Evolutionary conservation across 23 tunicate species (phyloP).

Genomic region (Oikopleura vanhoeffeni): DNA sequence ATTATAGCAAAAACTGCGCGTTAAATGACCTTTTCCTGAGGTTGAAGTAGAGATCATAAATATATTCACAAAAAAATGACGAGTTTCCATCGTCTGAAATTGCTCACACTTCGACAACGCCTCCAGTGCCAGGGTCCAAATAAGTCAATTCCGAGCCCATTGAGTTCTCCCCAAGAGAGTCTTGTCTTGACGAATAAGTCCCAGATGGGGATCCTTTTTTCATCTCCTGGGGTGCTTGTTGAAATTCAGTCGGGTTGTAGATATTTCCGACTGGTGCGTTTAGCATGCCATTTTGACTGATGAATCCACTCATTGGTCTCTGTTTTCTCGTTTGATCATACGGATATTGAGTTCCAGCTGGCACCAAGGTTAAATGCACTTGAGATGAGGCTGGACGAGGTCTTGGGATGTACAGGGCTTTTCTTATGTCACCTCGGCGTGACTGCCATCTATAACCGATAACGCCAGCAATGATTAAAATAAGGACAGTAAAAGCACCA

Average conservation of each 20-base stretch:
- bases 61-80: background rate
- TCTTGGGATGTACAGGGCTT: background rate
- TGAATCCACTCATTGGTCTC: background rate
- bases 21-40: too few relatives aligned
- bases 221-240: background rate
- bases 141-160: background rate
- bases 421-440: constrained; percentile 1
- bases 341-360: background rate
- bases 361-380: constrained; percentile 12
- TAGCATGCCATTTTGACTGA: background rate
- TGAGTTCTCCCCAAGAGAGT: background rate
- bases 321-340: background rate
- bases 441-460: constrained; percentile 7
- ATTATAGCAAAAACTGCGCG: too few relatives aligned
- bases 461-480: background rate
- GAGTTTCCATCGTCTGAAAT: too few relatives aligned
- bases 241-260: background rate
- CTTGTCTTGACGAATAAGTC: background rate
- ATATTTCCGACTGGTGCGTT: background rate
- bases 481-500: background rate
- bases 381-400: constrained; percentile 13
- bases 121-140: constrained; percentile 1
- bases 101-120: constrained; percentile 1
- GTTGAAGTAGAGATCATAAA: background rate
- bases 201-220: background rate